These are phyloP conservation scores for Eciton burchellii DNA, from an alignment of 1,140 invertebrate genomes.

Conservation along the genomic window DNA sequence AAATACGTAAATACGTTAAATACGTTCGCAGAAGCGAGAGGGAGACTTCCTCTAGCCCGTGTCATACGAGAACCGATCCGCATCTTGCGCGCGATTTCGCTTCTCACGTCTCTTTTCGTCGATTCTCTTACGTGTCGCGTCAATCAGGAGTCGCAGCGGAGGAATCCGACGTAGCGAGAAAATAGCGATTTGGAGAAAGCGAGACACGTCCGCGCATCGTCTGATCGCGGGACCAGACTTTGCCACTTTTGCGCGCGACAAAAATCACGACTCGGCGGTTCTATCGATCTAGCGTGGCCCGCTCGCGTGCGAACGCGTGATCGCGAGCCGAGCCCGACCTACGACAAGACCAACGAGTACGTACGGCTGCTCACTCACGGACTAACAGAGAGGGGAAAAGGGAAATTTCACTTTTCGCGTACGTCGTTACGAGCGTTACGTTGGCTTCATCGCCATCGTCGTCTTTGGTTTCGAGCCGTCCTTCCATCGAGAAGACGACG, in stretches of 20 bases:
- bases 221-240: no score
- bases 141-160: no score
- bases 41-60: no score
- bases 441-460: conserved; percentile 26
- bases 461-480: background rate
- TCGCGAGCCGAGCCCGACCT: conserved; percentile 37
- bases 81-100: no score
- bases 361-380: conserved; percentile 15
- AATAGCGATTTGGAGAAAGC: no score
- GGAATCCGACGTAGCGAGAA: conserved; percentile 31
- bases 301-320: conserved; percentile 32
- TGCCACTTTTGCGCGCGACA: conserved; percentile 26
- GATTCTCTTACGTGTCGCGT: no score
- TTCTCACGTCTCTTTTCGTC: no score
- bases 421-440: background rate
- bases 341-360: conserved; percentile 44
- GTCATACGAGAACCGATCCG: no score
- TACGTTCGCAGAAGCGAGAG: no score
- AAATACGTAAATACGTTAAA: no score
- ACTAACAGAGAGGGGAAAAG: background rate
- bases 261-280: conserved; percentile 34
- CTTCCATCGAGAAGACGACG: background rate
- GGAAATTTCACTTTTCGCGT: background rate
- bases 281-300: conserved; percentile 32
- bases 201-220: no score